Evolutionary conservation across 2,797 vertebrate genomes (phyloP), one percentile per base, ranked within the genome.

Genomic region (Argentina silus): DNA sequence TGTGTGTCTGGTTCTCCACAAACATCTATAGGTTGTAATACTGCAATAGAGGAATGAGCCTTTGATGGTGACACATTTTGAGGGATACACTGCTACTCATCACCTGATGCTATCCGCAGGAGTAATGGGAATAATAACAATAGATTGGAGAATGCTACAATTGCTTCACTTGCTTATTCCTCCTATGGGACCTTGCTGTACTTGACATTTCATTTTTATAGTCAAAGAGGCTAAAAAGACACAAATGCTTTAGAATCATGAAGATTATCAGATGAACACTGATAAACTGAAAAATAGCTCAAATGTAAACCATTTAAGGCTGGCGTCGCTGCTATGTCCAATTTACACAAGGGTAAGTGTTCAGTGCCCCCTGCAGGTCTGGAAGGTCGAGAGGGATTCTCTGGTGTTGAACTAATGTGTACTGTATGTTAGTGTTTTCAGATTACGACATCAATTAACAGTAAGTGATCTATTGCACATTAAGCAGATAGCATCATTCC

Each of bases 331-430:
- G 5, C n/a, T 12, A 53, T 51, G 23, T 62, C 7, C 51, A 14
- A 53, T 53, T 8, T 55, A 66, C 45, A 81, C 55, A 9, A 64
- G 43, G 42, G 50, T 50, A 72, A 48, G 70, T 84, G 70, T 78
- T 75, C 74, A 90, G 81, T 69, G 88, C 89, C 92, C 87, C 83
- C 92, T 92, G 83, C 80, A 81, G 93, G 90, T 80, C 23, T 45
- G 56, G 43, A 81, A 57, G 59, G 23, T 66, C 55, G 5, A 67
- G 19, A 80, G 6, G 42, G 10, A 23, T 12, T 51, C 19, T 45
- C 63, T 45, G 43, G 7, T 48, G 11, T 17, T 9, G 11, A 23
- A 7, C 27, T 36, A n/a, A 17, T 17, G 15, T 53, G 51, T 36
- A 36, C 27, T 36, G 27, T 4, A 53, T 53, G 50, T 6, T 3